These are phyloP conservation scores for Zosterops japonicus DNA, from an alignment of 2,113 vertebrate species.

Conservation along the genomic window DNA sequence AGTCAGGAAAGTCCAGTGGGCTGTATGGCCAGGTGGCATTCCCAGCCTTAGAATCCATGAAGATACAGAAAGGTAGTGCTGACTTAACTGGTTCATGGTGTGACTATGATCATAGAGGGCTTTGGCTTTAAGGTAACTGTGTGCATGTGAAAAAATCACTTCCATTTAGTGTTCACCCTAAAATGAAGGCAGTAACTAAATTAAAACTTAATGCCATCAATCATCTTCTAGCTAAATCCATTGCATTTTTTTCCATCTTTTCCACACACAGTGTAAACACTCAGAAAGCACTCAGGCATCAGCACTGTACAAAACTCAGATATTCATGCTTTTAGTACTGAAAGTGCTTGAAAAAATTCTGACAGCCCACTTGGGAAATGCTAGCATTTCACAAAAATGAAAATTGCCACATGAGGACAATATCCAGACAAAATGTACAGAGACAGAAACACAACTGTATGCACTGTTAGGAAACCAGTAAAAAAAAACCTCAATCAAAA, in stretches of 20 bases:
- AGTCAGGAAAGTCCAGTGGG: background rate
- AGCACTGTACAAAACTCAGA: background rate
- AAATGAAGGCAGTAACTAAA: background rate
- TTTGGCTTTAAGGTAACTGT: background rate
- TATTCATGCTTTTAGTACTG: background rate
- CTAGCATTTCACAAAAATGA: background rate
- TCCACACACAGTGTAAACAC: background rate
- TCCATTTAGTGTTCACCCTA: background rate
- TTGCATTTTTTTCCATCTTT: background rate
- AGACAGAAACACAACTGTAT: background rate
- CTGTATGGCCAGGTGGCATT: background rate
- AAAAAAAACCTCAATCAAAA: background rate
- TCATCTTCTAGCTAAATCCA: background rate
- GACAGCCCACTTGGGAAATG: background rate
- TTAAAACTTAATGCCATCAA: background rate
- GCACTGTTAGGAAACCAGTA: background rate
- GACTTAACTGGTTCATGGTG: accelerated
- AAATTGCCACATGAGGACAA: background rate
- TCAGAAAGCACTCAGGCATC: background rate
- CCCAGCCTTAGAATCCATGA: background rate
- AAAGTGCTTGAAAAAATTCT: background rate
- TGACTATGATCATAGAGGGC: background rate
- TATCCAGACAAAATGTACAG: background rate
- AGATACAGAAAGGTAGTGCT: background rate
- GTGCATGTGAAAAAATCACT: background rate